These are phyloP conservation scores for Sandelia bainsii DNA, from an alignment of 2,797 vertebrate species.

Conservation along the genomic window DNA sequence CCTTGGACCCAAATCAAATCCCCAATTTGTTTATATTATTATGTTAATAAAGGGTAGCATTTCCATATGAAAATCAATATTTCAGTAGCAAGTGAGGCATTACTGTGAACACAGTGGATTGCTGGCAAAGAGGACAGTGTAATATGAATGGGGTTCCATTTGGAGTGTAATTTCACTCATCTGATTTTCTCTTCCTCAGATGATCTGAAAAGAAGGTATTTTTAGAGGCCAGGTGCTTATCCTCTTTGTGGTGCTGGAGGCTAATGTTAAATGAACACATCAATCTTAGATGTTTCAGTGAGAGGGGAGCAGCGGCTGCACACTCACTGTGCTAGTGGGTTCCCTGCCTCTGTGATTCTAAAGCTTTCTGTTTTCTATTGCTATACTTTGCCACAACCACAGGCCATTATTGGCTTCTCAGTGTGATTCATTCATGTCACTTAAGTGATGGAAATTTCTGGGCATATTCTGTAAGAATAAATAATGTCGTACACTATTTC, in stretches of 20 bases:
- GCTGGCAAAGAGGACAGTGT: conserved; percentile 57
- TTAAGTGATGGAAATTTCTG: conserved; percentile 42
- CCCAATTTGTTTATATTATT: conserved; percentile 85
- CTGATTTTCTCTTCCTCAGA: conserved; percentile 77
- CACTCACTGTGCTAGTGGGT: conserved; percentile 57
- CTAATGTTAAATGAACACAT: conserved; percentile 84
- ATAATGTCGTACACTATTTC: conserved; percentile 30
- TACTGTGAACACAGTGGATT: conserved; percentile 60
- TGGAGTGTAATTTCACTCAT: conserved; percentile 81
- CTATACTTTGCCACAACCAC: conserved; percentile 48
- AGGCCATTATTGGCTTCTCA: conserved; percentile 50
- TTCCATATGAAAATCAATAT: conserved; percentile 86
- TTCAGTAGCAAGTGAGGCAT: conserved; percentile 66
- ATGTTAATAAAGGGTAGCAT: conserved; percentile 85
- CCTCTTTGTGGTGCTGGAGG: conserved; percentile 79
- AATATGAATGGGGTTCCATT: conserved; percentile 77
- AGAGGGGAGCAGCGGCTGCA: conserved; percentile 48
- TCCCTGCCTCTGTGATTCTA: conserved; percentile 64
- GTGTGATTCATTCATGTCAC: conserved; percentile 57
- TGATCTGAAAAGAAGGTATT: conserved; percentile 78
- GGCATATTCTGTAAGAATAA: conserved; percentile 44
- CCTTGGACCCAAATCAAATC: conserved; percentile 77
- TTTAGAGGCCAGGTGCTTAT: conserved; percentile 81
- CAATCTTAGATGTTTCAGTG: conserved; percentile 76
- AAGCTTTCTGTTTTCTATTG: conserved; percentile 58